Evolutionary conservation across 2,888 invertebrate genomes (phyloP), one percentile per base, ranked within the genome.

Genomic region (Byasa hedistus): DNA sequence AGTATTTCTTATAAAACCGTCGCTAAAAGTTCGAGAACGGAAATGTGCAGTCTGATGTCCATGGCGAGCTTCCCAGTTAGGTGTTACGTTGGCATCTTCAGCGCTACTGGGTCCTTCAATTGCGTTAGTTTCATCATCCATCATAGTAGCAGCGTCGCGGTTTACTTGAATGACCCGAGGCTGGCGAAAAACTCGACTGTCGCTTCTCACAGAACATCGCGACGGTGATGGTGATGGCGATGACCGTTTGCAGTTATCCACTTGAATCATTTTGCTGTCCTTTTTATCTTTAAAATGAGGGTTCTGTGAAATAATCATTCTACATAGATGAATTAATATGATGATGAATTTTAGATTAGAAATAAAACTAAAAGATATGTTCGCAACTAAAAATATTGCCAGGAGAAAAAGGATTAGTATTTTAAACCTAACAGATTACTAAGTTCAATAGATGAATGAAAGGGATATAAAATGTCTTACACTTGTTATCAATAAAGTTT

Each of bases 201-300:
- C 90, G 65, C 89, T 91, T 39, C 91, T 85, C 68, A 91, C 86
- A 24, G 91, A 89, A 70, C 87, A 89, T 59, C 91, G 84, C 15
- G 91, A 89, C 19, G 92, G 90, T 32, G 91, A 92, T 22, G 92
- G 92, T 56, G 91, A 92, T 22, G 92, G 92, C 55, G 92, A 92
- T n/a, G 91, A 84, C 51, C 88, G 85, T 73, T 90, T 91, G 70
- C 83, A 87, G 68, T 79, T 82, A 58, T 91, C 91, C 69, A 89
- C 84, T 82, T 91, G 89, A 80, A 89, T 88, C 91, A 91, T 91
- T 65, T 69, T 81, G 75, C 57, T 52, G n/a, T 36, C 32, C n/a
- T 56, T 55, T 44, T 54, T 36, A 57, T 23, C 51, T n/a, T 21
- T 10, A 3, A 54, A 3, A 15, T 22, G 10, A 22, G 19, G 22